Conservation (phyloP, 2,888 invertebrate genomes). For the Epirrhoe alternata region DNA sequence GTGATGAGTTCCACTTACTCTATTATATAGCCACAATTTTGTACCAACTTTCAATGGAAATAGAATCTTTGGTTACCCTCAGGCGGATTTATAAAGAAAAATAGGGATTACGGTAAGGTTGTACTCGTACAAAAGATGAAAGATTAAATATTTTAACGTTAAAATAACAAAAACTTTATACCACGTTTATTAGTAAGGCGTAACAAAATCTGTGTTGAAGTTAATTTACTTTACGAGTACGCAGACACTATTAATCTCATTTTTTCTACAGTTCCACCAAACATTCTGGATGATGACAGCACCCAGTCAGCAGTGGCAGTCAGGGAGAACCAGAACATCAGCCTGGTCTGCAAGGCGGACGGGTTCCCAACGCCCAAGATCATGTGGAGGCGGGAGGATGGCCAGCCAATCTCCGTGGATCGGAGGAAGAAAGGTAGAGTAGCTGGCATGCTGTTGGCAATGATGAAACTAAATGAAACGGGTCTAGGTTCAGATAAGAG, state of each 20-base stretch:
- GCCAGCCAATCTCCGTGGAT: conserved; percentile 93
- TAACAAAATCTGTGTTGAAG: not conserved
- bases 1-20: conserved; percentile 63
- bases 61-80: conserved; percentile 9
- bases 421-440: conserved; percentile 92
- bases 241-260: not conserved
- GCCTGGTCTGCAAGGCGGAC: conserved; percentile 95
- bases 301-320: conserved; percentile 96
- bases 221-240: too few species aligned
- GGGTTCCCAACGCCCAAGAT: conserved; percentile 96
- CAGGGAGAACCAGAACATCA: conserved; percentile 97
- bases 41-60: conserved; percentile 68
- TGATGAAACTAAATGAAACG: too few species aligned
- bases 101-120: too few species aligned
- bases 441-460: not conserved
- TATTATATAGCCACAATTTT: conserved; percentile 62
- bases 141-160: too few species aligned
- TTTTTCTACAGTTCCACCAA: conserved; percentile 92
- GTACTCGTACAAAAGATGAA: too few species aligned
- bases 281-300: conserved; percentile 95
- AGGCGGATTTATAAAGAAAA: too few species aligned
- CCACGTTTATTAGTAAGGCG: not conserved
- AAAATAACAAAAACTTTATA: too few species aligned
- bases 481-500: too few species aligned
- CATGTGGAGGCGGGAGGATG: conserved; percentile 97